These are phyloP conservation scores for Lepisosteus osseus DNA, from an alignment of 2,113 vertebrate species.

Conservation along the genomic window DNA sequence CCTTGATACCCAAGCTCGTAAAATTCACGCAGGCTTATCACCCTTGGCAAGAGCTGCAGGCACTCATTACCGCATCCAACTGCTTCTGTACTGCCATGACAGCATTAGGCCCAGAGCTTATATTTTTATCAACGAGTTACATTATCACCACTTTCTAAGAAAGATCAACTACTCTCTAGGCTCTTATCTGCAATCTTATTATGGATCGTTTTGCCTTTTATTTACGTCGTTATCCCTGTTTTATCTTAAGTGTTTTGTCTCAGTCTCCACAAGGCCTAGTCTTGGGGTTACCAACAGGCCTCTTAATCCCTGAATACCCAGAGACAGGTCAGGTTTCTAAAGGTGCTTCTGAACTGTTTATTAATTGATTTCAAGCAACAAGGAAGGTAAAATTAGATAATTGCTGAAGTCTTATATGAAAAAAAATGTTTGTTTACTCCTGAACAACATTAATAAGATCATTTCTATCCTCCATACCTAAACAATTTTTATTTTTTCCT, in stretches of 20 bases:
- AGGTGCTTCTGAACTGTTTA: background rate
- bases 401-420: background rate
- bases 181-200: conserved; percentile 9
- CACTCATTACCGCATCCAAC: conserved; percentile 71
- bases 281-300: too few species aligned
- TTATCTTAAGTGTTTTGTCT: background rate
- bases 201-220: background rate
- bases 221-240: background rate
- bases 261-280: too few species aligned
- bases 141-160: conserved; percentile 6
- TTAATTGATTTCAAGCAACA: conserved; percentile 11
- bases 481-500: conserved; percentile 10
- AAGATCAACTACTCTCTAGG: conserved; percentile 6
- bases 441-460: conserved; percentile 38
- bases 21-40: conserved; percentile 88
- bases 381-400: background rate
- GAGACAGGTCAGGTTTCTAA: too few species aligned
- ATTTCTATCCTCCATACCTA: conserved; percentile 37
- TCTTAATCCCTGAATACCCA: too few species aligned
- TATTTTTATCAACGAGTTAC: conserved; percentile 45
- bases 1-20: conserved; percentile 83
- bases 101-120: conserved; percentile 65
- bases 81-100: conserved; percentile 68
- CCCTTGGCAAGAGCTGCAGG: conserved; percentile 81
- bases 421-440: conserved; percentile 25